Percentiles rank a stretch among this genome's conserved stretches.
Conservation (phyloP, 2,113 vertebrate species). For the Amblyornis subalaris region DNA sequence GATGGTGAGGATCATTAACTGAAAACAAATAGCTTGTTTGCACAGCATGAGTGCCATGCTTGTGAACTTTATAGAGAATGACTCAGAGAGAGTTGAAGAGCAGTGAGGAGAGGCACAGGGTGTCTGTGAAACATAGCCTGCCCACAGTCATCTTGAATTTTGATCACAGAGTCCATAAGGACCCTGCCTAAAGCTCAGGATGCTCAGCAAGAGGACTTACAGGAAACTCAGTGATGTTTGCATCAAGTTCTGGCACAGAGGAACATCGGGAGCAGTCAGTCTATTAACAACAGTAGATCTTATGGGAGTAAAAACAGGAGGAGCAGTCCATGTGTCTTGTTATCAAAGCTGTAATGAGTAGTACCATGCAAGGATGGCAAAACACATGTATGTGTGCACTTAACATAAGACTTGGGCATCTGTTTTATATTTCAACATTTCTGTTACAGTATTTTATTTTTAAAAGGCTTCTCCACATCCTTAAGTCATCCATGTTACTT, state of each 20-base stretch:
- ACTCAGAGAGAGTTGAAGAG: neutral
- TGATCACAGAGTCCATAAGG: neutral
- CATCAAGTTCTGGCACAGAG: neutral
- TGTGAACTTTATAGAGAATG: neutral
- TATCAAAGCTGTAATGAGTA: neutral
- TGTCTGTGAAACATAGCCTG: neutral
- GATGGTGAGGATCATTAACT: neutral
- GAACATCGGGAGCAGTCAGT: neutral
- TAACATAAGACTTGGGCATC: neutral
- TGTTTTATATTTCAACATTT: neutral
- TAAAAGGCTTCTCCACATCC: neutral
- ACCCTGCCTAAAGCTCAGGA: neutral
- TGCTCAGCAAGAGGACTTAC: neutral
- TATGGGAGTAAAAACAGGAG: neutral
- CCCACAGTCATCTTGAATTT: neutral
- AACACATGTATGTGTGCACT: neutral
- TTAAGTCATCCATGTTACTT: neutral
- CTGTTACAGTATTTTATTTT: neutral
- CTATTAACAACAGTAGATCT: neutral
- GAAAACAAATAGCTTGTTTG: slow-evolving; percentile 34
- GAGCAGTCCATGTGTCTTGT: neutral
- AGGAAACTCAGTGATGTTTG: neutral
- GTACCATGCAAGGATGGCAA: neutral
- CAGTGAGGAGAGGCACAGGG: neutral
- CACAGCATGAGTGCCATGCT: neutral